Evolutionary conservation across 1,140 invertebrate species (phyloP), one percentile per base, ranked within the genome.

Genomic region (Ooceraea biroi): DNA sequence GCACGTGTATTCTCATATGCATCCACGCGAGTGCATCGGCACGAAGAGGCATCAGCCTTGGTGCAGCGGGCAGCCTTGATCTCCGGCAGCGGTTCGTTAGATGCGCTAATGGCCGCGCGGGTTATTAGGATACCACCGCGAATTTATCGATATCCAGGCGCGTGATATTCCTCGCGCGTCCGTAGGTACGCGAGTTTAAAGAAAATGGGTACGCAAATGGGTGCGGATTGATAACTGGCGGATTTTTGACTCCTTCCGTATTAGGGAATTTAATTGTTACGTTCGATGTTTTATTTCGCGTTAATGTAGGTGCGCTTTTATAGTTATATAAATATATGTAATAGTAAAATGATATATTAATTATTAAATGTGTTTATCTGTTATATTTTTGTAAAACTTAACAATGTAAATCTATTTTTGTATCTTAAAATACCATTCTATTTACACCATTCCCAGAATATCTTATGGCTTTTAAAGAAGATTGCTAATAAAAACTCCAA

Each of bases 81-180:
- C 80, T 82, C 27, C 25, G 60, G 22, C 50, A 73, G 68, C 36
- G 71, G 65, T 87, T 87, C 87, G 65, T 89, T 87, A 87, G 69
- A 63, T 17, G 60, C 17, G 77, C 61, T 83, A 85, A 88, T 83
- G 65, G 65, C 76, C 22, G 50, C 68, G 30, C 69, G 27, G 73
- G 50, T 86, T 84, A 85, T 86, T 88, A 86, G 84, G 60, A 77
- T 74, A 78, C 76, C 50, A 52, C 61, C 55, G 52, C 61, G 66
- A 86, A 74, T 86, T 80, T 83, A 87, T 80, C 55, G 52, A 52
- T 84, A 63, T 66, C 52, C 61, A 66, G 36, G 50, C 71, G 50
- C 22, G 60, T 36, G 60, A 41, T 78, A 36, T 30, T 30, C 22
- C 27, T 17, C n/a, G 73, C 27, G 11, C 17, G 36, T 36, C 17